Evolutionary conservation across 2,797 vertebrate genomes (phyloP).

Genomic region (Aeoliscus strigatus): DNA sequence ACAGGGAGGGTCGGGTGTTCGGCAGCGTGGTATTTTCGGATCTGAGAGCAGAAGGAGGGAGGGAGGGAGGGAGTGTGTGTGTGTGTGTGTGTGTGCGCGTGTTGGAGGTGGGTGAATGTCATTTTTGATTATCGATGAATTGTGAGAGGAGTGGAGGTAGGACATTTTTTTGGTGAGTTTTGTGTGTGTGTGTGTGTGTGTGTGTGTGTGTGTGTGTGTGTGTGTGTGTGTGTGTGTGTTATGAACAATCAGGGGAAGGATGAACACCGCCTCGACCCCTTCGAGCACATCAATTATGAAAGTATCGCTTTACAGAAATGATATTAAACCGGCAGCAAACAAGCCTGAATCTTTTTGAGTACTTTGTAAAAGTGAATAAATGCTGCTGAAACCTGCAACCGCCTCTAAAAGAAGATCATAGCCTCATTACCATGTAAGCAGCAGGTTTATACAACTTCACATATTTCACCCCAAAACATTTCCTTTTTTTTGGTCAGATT

Average conservation of each 20-base stretch:
- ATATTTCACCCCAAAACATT: conserved; percentile 11
- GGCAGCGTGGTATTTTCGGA: conserved; percentile 62
- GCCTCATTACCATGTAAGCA: too few species aligned
- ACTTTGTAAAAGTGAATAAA: background rate
- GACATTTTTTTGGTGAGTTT: conserved; percentile 47
- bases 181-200: conserved; percentile 7
- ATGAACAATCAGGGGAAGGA: conserved; percentile 10
- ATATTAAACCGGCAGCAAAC: too few species aligned
- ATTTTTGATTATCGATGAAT: conserved; percentile 67
- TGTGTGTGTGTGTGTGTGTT: background rate
- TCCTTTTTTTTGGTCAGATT: too few species aligned
- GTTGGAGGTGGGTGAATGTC: conserved; percentile 36
- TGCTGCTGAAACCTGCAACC: conserved; percentile 11
- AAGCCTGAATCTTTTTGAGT: conserved; percentile 1
- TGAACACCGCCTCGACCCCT: conserved; percentile 3
- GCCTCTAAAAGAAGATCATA: too few species aligned
- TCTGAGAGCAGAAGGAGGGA: conserved; percentile 37
- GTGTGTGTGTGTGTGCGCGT: background rate
- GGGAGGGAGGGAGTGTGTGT: too few species aligned
- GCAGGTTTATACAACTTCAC: background rate
- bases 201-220: conserved; percentile 1
- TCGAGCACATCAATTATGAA: conserved; percentile 6
- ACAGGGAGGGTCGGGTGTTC: conserved; percentile 59
- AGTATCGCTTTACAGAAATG: conserved; percentile 2
- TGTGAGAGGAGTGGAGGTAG: conserved; percentile 56